Percentiles rank a stretch among this genome's conserved stretches.
Evolutionary conservation across 2,888 invertebrate genomes (phyloP).

Genomic region (Ernsta delagoae): DNA sequence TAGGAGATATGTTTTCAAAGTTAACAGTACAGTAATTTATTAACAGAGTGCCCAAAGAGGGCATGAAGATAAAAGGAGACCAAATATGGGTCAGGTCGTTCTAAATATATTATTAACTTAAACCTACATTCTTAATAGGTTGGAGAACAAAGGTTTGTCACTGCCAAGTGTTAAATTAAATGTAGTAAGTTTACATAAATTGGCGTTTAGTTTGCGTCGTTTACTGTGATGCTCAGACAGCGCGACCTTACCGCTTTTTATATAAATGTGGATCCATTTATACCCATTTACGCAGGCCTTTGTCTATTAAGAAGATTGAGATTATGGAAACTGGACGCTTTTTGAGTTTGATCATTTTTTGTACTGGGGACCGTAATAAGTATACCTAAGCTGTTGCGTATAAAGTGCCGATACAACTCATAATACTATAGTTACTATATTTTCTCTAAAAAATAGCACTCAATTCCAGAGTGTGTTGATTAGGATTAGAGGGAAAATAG

Average conservation of each 20-base stretch:
- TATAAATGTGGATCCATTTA: slow-evolving; percentile 1
- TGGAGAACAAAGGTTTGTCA: neutral
- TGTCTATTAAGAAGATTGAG: neutral
- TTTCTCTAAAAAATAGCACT: no score
- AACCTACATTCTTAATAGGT: slow-evolving; percentile 1
- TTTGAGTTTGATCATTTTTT: neutral
- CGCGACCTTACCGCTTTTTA: neutral
- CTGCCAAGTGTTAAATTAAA: slow-evolving; percentile 2
- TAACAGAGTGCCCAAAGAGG: neutral
- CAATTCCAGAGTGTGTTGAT: no score
- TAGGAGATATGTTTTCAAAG: no score
- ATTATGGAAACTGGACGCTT: neutral
- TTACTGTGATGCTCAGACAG: neutral
- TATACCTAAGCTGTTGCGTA: no score
- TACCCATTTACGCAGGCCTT: neutral
- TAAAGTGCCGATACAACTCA: no score
- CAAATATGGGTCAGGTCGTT: neutral
- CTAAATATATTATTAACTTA: neutral
- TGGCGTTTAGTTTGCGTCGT: neutral
- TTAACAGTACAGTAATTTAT: neutral
- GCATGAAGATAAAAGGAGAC: neutral
- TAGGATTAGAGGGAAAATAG: no score
- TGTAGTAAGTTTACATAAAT: neutral
- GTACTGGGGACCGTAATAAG: no score
- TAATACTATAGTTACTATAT: no score